Percentiles rank a stretch among this genome's conserved stretches.
phyloP scores from a whole-genome alignment of 2,797 vertebrate genomes.

The Myiotriccus ornatus region DNA sequence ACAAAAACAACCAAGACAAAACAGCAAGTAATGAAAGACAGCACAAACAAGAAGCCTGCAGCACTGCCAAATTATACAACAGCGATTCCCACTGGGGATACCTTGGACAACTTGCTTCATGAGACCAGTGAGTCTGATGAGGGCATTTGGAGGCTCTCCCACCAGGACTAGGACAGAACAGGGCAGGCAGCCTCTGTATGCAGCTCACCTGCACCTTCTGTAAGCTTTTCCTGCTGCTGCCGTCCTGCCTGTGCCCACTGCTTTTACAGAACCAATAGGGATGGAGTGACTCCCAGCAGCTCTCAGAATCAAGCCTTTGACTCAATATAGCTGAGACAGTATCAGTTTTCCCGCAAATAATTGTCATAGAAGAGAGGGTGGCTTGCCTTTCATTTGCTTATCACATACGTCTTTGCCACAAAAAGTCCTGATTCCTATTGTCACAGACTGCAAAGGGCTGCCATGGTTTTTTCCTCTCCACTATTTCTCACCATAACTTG shows the following conservation, averaged over 20 bases:
- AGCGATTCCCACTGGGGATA: neutral
- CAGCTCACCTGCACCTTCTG: rapidly evolving
- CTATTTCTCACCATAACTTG: neutral
- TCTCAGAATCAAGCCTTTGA: neutral
- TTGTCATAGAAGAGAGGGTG: neutral
- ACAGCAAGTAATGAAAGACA: neutral
- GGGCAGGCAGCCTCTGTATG: neutral
- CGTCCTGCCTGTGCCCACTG: neutral
- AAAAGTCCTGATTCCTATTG: neutral
- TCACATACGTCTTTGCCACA: rapidly evolving
- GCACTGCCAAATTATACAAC: neutral
- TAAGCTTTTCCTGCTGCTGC: rapidly evolving
- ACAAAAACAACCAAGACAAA: neutral
- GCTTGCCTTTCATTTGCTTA: neutral
- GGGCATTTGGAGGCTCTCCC: neutral
- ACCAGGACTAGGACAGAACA: neutral
- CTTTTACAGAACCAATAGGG: neutral
- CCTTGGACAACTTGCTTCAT: neutral
- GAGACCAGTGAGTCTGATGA: neutral
- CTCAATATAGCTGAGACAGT: neutral
- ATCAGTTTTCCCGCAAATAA: neutral
- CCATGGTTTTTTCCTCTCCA: neutral
- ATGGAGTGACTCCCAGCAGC: neutral
- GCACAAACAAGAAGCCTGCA: neutral
- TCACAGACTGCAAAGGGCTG: neutral